Conservation (phyloP, 2,888 invertebrate species). For the Ashinkailepas kermadecensis region DNA sequence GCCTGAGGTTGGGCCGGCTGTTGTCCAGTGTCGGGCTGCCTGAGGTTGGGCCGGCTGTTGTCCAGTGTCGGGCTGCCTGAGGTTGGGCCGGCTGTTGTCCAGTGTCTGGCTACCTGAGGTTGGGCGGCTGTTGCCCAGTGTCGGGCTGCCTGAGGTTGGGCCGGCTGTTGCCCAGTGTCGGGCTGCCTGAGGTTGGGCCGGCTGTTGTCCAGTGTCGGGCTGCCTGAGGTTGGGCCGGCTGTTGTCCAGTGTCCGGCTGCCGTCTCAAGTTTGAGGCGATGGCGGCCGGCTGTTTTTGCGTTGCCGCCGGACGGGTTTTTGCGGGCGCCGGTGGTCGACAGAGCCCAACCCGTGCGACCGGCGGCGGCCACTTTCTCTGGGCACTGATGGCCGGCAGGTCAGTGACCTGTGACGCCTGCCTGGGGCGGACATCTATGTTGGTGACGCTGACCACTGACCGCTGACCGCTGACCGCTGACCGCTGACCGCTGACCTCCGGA, state of each 20-base stretch:
- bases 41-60: too few relatives aligned
- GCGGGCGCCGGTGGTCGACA: too few relatives aligned
- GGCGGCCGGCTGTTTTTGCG: not conserved
- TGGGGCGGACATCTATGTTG: too few relatives aligned
- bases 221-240: not conserved
- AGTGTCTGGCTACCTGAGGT: not conserved
- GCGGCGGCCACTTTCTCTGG: not conserved
- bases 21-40: too few relatives aligned
- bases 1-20: too few relatives aligned
- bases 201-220: too few relatives aligned
- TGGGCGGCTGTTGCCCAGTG: too few relatives aligned
- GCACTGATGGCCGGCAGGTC: not conserved
- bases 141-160: not conserved
- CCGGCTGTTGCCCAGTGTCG: not conserved
- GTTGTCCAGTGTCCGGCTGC: not conserved
- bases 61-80: not conserved
- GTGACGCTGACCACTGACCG: too few relatives aligned
- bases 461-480: too few relatives aligned
- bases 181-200: not conserved
- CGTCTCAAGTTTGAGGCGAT: not conserved
- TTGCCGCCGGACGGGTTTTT: not conserved
- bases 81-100: not conserved
- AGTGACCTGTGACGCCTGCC: not conserved
- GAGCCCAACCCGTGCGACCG: not conserved
- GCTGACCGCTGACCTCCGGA: too few relatives aligned